Evolutionary conservation across 2,797 vertebrate genomes (phyloP), one percentile per base, ranked within the genome.

Genomic region (Chiroxiphia lanceolata): DNA sequence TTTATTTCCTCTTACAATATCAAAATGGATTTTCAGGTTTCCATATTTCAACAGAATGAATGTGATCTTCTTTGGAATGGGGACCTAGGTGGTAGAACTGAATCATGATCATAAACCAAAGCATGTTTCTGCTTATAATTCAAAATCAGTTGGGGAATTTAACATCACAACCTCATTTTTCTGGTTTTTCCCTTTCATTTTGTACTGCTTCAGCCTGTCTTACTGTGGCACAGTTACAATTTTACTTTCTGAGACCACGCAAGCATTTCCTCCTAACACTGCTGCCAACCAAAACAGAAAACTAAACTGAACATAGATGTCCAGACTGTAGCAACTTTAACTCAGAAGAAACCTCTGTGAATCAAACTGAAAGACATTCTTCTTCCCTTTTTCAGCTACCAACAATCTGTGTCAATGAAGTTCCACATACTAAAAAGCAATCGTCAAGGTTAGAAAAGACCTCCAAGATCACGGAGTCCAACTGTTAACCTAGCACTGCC

Each of bases 11-110:
- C 67, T 85, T 60, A 82, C 50, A 86, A 81, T 61, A 83, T 31
- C n/a, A 90, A 48, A 88, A 77, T 61, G 26, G 70, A 79, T 83
- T 91, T 93, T 89, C 25, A 78, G 26, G 61, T 89, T 90, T 92
- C 53, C 22, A 6, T 71, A 59, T 56, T 95, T 85, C 53, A 47
- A 40, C 34, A 48, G 61, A 85, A 79, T 84, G 40, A 75, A 50
- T 69, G 57, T 13, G 2, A 3, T 44, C 48, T 76, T 56, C 31
- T 63, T 60, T 85, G 48, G 33, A 34, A 29, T n/a, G 29, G 14
- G 21, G 16, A 80, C 15, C 8, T 15, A 18, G 19, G 10, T 57
- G 42, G 17, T 74, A 27, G 33, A 95, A 95, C 50, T 23, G 64
- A 90, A 90, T 81, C 71, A n/a, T 23, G 18, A 92, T 90, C 83